Conservation (phyloP, 1,140 invertebrate species). For the Bombus confusus region DNA sequence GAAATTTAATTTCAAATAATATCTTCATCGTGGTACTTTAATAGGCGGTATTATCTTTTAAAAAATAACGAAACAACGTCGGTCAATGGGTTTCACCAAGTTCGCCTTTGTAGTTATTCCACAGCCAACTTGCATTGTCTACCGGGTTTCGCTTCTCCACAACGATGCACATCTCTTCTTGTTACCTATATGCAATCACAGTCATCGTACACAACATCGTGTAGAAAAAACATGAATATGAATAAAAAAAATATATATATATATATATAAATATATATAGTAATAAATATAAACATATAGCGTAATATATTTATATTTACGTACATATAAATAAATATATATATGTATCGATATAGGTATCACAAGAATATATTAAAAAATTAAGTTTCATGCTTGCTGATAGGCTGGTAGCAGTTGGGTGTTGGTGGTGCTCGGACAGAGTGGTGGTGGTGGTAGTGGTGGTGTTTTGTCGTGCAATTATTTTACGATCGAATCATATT, state of each 20-base stretch:
- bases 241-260: slow-evolving; percentile 36
- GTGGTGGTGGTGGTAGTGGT: slow-evolving; percentile 71
- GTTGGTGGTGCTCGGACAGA: slow-evolving; percentile 79
- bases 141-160: slow-evolving; percentile 44
- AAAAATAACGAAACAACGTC: background rate
- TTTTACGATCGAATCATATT: slow-evolving; percentile 17
- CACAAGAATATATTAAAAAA: slow-evolving; percentile 62
- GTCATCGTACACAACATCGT: slow-evolving; percentile 32
- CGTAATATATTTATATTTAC: background rate
- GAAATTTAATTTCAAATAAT: background rate
- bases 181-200: slow-evolving; percentile 56
- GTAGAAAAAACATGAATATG: slow-evolving; percentile 39
- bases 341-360: slow-evolving; percentile 55
- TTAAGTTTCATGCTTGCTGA: slow-evolving; percentile 78
- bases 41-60: background rate
- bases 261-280: background rate
- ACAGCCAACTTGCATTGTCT: slow-evolving; percentile 21
- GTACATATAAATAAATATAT: background rate
- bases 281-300: background rate
- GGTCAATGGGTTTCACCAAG: background rate
- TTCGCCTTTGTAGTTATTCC: background rate
- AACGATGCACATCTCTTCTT: slow-evolving; percentile 42
- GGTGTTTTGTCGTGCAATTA: slow-evolving; percentile 60
- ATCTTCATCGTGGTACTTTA: background rate
- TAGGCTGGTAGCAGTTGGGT: slow-evolving; percentile 77